phyloP scores from a whole-genome alignment of 2,888 invertebrate genomes.

The Orthosia cruda region DNA sequence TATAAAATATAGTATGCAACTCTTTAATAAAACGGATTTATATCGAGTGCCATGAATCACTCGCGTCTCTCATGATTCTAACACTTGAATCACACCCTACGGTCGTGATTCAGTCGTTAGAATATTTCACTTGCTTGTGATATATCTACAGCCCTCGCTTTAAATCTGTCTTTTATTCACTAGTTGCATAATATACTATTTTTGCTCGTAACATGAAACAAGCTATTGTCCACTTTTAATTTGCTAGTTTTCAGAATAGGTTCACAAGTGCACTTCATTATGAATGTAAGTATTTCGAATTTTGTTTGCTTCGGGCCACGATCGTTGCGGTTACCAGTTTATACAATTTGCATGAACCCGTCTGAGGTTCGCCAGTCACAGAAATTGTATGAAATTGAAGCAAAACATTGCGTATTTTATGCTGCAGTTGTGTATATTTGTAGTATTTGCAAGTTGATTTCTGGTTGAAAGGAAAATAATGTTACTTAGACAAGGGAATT shows the following conservation, averaged over 20 bases:
- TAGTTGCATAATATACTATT: no score
- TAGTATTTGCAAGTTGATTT: constrained; percentile 52
- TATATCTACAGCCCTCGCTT: no score
- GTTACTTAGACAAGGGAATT: constrained; percentile 1
- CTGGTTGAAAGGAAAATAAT: constrained; percentile 33
- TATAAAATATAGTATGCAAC: no score
- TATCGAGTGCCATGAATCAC: no score
- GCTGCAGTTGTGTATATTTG: constrained; percentile 3
- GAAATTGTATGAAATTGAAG: constrained; percentile 53
- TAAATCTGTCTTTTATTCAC: no score
- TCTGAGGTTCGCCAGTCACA: constrained; percentile 32
- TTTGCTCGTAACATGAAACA: neutral
- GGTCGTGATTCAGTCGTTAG: no score
- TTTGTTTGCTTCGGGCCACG: constrained; percentile 29
- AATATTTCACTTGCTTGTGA: no score
- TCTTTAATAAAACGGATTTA: no score
- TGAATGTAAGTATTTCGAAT: constrained; percentile 44
- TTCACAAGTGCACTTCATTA: constrained; percentile 29
- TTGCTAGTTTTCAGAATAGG: constrained; percentile 42
- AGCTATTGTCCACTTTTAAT: constrained; percentile 11
- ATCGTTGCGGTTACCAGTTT: constrained; percentile 38
- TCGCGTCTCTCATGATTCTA: no score
- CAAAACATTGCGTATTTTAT: constrained; percentile 45
- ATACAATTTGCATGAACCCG: constrained; percentile 51
- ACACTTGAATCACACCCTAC: no score